Evolutionary conservation across 2,888 invertebrate genomes (phyloP), one percentile per base, ranked within the genome.

Genomic region (Erannis defoliaria): DNA sequence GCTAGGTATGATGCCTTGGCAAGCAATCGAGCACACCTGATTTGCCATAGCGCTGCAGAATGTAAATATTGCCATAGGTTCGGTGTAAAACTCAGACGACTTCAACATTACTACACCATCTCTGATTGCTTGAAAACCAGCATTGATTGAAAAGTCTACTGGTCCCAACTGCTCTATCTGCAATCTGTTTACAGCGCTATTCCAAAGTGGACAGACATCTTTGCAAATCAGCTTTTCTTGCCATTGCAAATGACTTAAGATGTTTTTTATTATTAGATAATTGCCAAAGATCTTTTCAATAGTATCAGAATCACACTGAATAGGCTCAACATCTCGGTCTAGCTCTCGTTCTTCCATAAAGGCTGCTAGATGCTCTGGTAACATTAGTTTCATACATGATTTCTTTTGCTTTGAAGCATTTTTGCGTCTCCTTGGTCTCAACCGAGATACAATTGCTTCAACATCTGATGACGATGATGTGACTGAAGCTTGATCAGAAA

Each of bases 191-290:
- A 90, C 80, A 21, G 84, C 88, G 19, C 87, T 86, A 12, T 75
- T 71, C 93, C 93, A 93, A 45, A 88, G 84, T 18, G 77, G 76
- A 62, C 88, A 89, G 5, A 93, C 93, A 74, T 78, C 76, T 65
- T 85, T 85, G 57, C 88, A 86, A 9, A 89, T 55, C 54, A 85
- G 66, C 69, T 90, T 89, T 2, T 93, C 91, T 67, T 89, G 93
- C 93, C 93, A 93, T 21, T 76, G 67, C 51, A 91, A 73, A 60
- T 84, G 81, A 67, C 86, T 84, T 1, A 93, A 69, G 38, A 93
- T 90, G 55, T 86, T 82, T 67, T 88, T 93, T 19, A 82, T 85
- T 64, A 93, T 88, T n/a, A 93, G 81, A 72, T 93, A 93, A 68
- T 93, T 93, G 23, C 74, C 78, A 54, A 84, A 81, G 5, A 90